Evolutionary conservation across 2,888 invertebrate species (phyloP).

Genomic region (Protonemura montana): DNA sequence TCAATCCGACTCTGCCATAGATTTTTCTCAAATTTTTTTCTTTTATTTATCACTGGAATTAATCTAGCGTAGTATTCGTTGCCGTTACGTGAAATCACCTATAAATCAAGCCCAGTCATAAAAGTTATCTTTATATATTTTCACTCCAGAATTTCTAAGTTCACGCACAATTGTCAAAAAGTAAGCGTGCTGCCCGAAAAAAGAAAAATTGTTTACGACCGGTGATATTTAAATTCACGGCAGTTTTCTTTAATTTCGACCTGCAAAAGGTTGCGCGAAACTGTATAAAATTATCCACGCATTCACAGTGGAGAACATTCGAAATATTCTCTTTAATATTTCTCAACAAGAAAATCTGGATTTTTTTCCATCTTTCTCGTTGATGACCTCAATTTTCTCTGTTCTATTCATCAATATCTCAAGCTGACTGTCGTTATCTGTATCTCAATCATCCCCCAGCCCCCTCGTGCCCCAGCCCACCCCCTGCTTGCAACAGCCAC

Average conservation of each 20-base stretch:
- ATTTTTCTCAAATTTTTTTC: not conserved
- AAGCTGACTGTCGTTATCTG: constrained; percentile 20
- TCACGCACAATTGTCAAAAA: not conserved
- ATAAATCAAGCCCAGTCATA: not conserved
- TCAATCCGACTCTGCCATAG: not conserved
- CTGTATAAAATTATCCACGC: not conserved
- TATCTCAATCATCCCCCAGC: not conserved
- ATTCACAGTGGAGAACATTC: not conserved
- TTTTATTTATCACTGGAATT: not conserved
- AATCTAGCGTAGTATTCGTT: not conserved
- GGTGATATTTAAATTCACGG: not conserved
- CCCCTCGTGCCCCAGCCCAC: not conserved
- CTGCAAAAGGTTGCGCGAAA: not conserved
- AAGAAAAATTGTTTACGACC: not conserved
- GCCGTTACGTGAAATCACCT: not conserved
- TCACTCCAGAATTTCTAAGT: not conserved
- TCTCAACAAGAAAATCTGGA: not conserved
- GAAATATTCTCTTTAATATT: not conserved
- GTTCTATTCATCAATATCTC: constrained; percentile 14
- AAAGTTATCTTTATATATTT: not conserved
- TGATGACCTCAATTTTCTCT: constrained; percentile 12
- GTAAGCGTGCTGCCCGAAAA: not conserved
- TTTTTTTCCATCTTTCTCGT: not conserved
- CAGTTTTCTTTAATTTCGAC: not conserved
- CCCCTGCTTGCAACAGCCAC: not conserved